Evolutionary conservation across 1,140 invertebrate species (phyloP).

Genomic region (Maniola jurtina): DNA sequence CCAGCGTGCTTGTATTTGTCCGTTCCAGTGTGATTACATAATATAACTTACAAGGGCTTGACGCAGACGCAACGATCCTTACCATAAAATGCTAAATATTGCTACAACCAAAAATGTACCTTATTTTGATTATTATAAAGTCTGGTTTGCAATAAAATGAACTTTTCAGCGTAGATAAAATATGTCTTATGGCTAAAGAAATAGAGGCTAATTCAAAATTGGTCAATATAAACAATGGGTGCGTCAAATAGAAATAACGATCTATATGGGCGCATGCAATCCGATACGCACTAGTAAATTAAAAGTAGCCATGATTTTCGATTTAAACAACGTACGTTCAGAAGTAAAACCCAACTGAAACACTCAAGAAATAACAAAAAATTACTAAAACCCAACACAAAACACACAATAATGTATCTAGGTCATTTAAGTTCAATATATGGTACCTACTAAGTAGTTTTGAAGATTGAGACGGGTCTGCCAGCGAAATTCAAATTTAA

Average conservation of each 20-base stretch:
- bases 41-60: slow-evolving; percentile 19
- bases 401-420: too few relatives aligned
- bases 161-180: not conserved
- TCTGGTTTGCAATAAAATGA: not conserved
- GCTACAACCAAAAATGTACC: not conserved
- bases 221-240: slow-evolving; percentile 24
- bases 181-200: slow-evolving; percentile 6
- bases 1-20: too few relatives aligned
- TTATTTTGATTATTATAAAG: not conserved
- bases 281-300: slow-evolving; percentile 53
- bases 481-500: too few relatives aligned
- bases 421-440: too few relatives aligned
- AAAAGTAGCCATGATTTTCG: slow-evolving; percentile 36
- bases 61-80: slow-evolving; percentile 23
- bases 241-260: slow-evolving; percentile 19
- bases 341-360: too few relatives aligned
- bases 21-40: slow-evolving; percentile 11
- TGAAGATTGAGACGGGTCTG: too few relatives aligned
- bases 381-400: too few relatives aligned
- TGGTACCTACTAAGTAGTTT: too few relatives aligned
- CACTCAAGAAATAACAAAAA: too few relatives aligned
- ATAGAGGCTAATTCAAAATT: slow-evolving; percentile 7
- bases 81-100: slow-evolving; percentile 14
- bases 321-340: not conserved
- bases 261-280: slow-evolving; percentile 43